phyloP scores from a whole-genome alignment of 2,113 vertebrate species.

The Caracal caracal region DNA sequence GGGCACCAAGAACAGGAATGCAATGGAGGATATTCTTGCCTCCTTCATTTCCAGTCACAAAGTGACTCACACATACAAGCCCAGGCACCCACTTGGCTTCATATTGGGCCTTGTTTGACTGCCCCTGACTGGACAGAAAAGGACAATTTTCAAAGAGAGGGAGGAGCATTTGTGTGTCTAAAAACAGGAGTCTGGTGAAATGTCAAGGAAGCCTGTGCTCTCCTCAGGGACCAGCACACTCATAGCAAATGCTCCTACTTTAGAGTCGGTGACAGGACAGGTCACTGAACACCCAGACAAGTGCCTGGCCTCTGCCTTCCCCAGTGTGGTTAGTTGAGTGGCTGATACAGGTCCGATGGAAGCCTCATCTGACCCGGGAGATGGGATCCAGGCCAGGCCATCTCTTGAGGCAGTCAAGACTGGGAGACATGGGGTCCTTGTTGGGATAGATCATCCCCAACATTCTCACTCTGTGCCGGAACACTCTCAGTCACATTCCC shows the following conservation, averaged over 20 bases:
- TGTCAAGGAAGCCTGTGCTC: neutral
- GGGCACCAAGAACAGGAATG: neutral
- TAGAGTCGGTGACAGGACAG: neutral
- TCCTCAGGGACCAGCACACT: too few species aligned
- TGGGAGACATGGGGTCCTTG: neutral
- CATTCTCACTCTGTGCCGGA: neutral
- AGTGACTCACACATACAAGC: neutral
- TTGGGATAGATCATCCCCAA: neutral
- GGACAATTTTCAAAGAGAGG: neutral
- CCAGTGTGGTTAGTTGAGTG: neutral
- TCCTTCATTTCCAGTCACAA: neutral
- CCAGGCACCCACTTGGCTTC: too few species aligned
- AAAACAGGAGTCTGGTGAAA: neutral
- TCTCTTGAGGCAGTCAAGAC: neutral
- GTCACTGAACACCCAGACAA: neutral
- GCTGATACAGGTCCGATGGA: neutral
- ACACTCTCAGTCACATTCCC: neutral
- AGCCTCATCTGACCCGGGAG: neutral
- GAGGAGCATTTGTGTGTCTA: neutral
- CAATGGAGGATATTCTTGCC: neutral
- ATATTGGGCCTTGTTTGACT: neutral
- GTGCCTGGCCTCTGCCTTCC: neutral
- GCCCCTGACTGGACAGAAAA: neutral
- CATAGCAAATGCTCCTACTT: neutral
- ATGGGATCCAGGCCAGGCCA: neutral